Conservation (phyloP, 2,113 vertebrate species). For the Apeltes quadracus region DNA sequence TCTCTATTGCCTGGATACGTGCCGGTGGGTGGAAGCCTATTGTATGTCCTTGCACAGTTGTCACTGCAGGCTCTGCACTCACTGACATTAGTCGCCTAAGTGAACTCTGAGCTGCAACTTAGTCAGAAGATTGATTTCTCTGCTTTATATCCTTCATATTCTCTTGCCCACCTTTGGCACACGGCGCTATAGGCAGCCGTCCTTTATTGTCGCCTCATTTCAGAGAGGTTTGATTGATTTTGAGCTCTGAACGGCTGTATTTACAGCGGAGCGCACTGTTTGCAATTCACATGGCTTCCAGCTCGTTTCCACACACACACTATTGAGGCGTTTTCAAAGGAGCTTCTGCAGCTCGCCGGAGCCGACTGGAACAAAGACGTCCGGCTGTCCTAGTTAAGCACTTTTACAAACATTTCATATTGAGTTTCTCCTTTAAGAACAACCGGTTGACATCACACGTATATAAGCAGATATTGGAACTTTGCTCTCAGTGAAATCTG, state of each 20-base stretch:
- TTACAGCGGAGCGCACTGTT: conserved; percentile 43
- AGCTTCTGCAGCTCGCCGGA: conserved; percentile 18
- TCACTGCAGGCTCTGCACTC: conserved; percentile 50
- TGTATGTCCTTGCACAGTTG: conserved; percentile 59
- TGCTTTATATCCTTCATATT: conserved; percentile 57
- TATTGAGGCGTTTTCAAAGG: conserved; percentile 34
- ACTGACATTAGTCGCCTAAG: conserved; percentile 57
- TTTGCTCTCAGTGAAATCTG: too few relatives aligned
- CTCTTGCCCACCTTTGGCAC: conserved; percentile 56
- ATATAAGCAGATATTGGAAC: background rate
- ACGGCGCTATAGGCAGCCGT: conserved; percentile 43
- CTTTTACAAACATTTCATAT: too few relatives aligned
- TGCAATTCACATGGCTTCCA: conserved; percentile 59
- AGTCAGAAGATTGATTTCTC: conserved; percentile 68
- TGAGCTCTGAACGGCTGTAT: conserved; percentile 42
- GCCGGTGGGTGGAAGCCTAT: conserved; percentile 60
- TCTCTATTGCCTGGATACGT: conserved; percentile 40
- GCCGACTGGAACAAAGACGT: background rate
- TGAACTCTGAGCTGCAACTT: conserved; percentile 54
- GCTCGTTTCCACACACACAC: conserved; percentile 40
- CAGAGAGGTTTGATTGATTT: conserved; percentile 69
- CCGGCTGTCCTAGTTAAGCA: too few relatives aligned
- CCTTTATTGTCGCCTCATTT: conserved; percentile 45
- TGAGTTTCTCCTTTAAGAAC: too few relatives aligned
- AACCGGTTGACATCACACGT: too few relatives aligned